phyloP scores from a whole-genome alignment of 2,113 vertebrate genomes.

The Dunckerocampus dactyliophorus region DNA sequence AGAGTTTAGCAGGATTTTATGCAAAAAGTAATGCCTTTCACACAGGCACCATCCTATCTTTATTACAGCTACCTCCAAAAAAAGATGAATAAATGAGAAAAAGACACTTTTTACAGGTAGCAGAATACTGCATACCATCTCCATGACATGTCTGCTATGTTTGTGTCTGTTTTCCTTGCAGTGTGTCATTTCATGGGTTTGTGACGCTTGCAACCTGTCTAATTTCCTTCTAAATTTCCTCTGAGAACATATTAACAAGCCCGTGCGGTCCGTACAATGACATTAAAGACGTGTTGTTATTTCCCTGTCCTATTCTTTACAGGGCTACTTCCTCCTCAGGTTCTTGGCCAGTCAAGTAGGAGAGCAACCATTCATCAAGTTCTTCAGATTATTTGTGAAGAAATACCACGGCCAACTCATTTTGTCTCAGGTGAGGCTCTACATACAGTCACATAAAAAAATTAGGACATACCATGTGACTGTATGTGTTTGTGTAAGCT shows the following conservation, averaged over 20 bases:
- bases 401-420: conserved; percentile 87
- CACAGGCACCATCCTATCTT: no score
- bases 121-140: not conserved
- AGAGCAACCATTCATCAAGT: conserved; percentile 77
- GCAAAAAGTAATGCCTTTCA: no score
- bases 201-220: not conserved
- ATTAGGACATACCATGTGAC: no score
- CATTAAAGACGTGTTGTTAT: conserved; percentile 1
- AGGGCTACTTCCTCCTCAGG: conserved; percentile 93
- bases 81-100: no score
- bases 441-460: no score
- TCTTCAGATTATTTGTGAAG: conserved; percentile 83
- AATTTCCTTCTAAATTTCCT: not conserved
- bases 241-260: not conserved
- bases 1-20: conserved; percentile 2
- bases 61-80: no score
- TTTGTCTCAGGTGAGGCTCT: conserved; percentile 84
- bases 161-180: not conserved
- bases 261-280: no score
- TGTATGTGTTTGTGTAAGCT: no score
- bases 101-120: no score
- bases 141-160: not conserved
- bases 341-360: conserved; percentile 80
- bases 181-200: not conserved
- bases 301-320: conserved; percentile 2